Percentiles rank a stretch among this genome's conserved stretches.
phyloP scores from a whole-genome alignment of 64 coral and sea anemone species.

The Anthopleura sola region DNA sequence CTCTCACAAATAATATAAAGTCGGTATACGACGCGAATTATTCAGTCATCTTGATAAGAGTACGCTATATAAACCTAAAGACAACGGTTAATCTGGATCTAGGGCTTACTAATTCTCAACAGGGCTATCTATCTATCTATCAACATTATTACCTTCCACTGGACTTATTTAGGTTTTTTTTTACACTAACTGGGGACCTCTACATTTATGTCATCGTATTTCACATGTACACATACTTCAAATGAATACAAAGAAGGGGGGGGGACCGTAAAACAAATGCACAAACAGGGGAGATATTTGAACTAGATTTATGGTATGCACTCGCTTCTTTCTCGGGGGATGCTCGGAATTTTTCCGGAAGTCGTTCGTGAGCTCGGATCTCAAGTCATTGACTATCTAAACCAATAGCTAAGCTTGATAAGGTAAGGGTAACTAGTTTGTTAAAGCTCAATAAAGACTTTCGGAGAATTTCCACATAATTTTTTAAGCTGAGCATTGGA shows the following conservation, averaged over 20 bases:
- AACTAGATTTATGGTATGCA: neutral
- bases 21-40: slow-evolving; percentile 55
- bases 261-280: neutral
- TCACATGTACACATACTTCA: slow-evolving; percentile 19
- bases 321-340: neutral
- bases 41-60: slow-evolving; percentile 38
- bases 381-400: neutral
- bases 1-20: slow-evolving; percentile 78
- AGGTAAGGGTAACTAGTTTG: neutral
- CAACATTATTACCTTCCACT: neutral
- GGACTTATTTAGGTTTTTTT: neutral
- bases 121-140: neutral
- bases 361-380: neutral
- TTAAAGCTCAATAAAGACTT: neutral
- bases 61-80: slow-evolving; percentile 36
- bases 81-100: neutral
- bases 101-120: neutral
- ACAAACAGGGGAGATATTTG: neutral
- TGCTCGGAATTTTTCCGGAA: slow-evolving; percentile 17
- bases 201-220: neutral
- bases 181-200: slow-evolving; percentile 6
- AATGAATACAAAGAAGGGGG: slow-evolving; percentile 17
- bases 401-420: neutral
- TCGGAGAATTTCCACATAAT: neutral
- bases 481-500: neutral